Evolutionary conservation across 35 echinoderm and acorn worm species (phyloP), one percentile per base, ranked within the genome.

Genomic region (Eucidaris tribuloides): DNA sequence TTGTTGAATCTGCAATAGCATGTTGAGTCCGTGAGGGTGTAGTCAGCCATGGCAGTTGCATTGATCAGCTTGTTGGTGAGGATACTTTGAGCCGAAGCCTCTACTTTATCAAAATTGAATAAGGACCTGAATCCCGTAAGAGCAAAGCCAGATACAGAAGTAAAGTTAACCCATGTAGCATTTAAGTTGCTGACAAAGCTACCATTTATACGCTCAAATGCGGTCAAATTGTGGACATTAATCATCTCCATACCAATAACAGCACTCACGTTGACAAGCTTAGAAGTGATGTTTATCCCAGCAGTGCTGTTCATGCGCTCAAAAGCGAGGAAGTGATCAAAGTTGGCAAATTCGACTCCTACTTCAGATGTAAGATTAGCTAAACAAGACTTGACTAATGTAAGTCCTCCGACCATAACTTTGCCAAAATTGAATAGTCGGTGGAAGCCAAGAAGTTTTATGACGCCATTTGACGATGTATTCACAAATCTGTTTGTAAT

Each of bases 261-360:
- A n/a, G 38, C 20, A 19, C 29, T 45, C 33, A 92, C 25, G 52
- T 41, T 86, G 28, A 54, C 46, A 3, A 86, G 61, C 20, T 28
- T 54, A 46, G 58, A 86, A 41, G 46, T 79, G 3, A 93, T 20
- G 45, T 78, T 84, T 33, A 81, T 61, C 34, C 33, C 50, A 56
- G 65, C 62, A 13, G 63, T 66, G 11, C 79, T 79, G 54, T 92
- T 92, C 61, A 92, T 86, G 17, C 78, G 57, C 18, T 81, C 65
- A 72, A 92, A 92, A 25, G 76, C 74, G 36, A 76, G 62, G 11
- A 86, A 9, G 20, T 65, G 17, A 2, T 57, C 49, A 49, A 80
- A 86, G 76, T 85, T 82, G 13, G 45, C 37, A 19, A 92, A 81
- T 11, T 80, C 89, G 20, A 86, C 29, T 50, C 57, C 89, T 50